Base-by-base conservation (phyloP, 2,888 invertebrate genomes). In the Eupithecia abbreviata region DNA sequence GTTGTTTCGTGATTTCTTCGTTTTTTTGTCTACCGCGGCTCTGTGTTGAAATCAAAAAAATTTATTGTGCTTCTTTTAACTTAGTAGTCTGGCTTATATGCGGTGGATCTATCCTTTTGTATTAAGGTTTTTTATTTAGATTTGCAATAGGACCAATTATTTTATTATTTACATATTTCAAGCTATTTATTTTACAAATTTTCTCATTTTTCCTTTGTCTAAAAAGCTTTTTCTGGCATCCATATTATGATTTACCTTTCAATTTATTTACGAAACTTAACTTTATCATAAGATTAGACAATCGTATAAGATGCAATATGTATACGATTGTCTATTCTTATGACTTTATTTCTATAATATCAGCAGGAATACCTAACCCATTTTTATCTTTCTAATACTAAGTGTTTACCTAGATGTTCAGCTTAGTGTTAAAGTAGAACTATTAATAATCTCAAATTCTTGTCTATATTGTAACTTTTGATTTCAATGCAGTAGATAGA, bases 41-140 rank as follows among this genome's bases (percentile, higher is more conserved):
- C 58, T 67, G 73, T 72, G 65, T 74, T 77, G 75, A 77, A 77
- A 77, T 77, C 77, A 73, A 75, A 73, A 75, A 69, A 65, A 58
- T 55, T 45, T 18, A 62, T 30, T 62, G 30, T 3, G 62, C 30
- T 62, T 62, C 30, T 30, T 18, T 62, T 0, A 58, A 47, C 15
- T 18, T 7, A 43, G 12, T n/a, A 15, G 47, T 30, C 18, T 69
- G 69, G 10, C 49, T 47, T 69, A 43, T 18, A 47, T 69, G 69
- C 69, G 69, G 69, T 69, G 47, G 69, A 47, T 30, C 18, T 69
- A 18, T 69, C 69, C 12, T 69, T 47, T 49, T 47, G 18, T 69
- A 43, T 6, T 13, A 15, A 0, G 41, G 15, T 13, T 66, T 30
- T 10, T n/a, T 68, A n/a, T 68, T 68, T 45, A 68, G 66, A 13